These are phyloP conservation scores for Sebastes elongatus DNA, from an alignment of 2,797 vertebrate species.

Conservation along the genomic window DNA sequence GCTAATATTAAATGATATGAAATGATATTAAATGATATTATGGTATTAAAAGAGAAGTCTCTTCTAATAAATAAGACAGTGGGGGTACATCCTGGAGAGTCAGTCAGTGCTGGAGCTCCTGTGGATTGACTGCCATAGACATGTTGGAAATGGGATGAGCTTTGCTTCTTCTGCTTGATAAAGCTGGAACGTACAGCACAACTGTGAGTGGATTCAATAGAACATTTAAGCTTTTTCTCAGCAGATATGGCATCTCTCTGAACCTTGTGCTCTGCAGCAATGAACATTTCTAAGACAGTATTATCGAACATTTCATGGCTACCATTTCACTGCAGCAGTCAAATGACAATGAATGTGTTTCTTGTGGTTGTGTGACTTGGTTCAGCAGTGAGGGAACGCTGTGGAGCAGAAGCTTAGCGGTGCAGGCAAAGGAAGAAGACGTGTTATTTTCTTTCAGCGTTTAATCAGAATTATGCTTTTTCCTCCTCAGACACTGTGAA, in stretches of 20 bases:
- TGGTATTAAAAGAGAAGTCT: conserved; percentile 19
- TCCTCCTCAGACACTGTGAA: conserved; percentile 4
- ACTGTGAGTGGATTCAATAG: not conserved
- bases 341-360: conserved; percentile 30
- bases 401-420: conserved; percentile 16
- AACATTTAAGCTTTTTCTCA: not conserved
- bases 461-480: conserved; percentile 32
- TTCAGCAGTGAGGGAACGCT: not conserved
- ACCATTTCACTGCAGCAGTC: conserved; percentile 6
- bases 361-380: conserved; percentile 8
- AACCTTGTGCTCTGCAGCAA: not conserved
- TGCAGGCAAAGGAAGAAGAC: not conserved
- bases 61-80: not conserved
- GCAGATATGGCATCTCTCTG: conserved; percentile 5
- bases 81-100: not conserved
- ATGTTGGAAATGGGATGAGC: not conserved
- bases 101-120: not conserved
- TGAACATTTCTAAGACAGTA: conserved; percentile 5
- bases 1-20: conserved; percentile 19
- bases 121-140: not conserved
- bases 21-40: conserved; percentile 23
- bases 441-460: not conserved
- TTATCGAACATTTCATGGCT: conserved; percentile 27
- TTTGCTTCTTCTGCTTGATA: conserved; percentile 2
- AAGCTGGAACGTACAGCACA: not conserved